Evolutionary conservation across 2,113 vertebrate genomes (phyloP), one percentile per base, ranked within the genome.

Genomic region (Cyprinodon brontotheroides): DNA sequence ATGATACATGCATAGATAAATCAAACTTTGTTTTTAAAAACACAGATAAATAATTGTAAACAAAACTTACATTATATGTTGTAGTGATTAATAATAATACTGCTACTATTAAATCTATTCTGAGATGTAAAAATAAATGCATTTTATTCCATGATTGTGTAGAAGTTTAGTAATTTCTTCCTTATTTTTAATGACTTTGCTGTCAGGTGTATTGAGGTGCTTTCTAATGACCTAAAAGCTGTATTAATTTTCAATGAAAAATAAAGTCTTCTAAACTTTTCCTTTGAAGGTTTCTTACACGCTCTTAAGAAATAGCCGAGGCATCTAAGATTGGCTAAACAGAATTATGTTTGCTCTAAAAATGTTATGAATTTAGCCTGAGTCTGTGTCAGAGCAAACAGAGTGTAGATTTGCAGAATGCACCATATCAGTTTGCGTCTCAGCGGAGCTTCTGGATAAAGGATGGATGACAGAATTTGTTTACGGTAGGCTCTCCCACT

Each of bases 401-500:
- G 62, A 4, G 66, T n/a, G 63, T 50, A 53, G 12, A 63, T 62
- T 37, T 65, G 37, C 29, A 50, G 6, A 79, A 40, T 53, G 10
- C 12, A 17, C 59, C 69, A 72, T 75, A 83, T 90, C 86, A 80
- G 79, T 79, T 86, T 87, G 72, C 65, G 3, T 78, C 48, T 87
- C 50, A 10, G 17, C n/a, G 20, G 63, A 47, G 61, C 10, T 57
- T 87, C 38, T 57, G 65, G 82, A 74, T 75, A 80, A 82, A 70
- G 78, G 68, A 79, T 72, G 69, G 86, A 87, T 86, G 79, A 87
- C 20, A 1, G 62, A 68, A 81, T 88, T 85, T 81, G 65, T 74
- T 74, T 69, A 11, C 75, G 64, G 78, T 90, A 78, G 78, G 84
- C 82, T 87, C 88, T 89, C 85, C 59, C 36, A 63, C 65, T 22